These are phyloP conservation scores for Hemicentrotus pulcherrimus DNA, from an alignment of 35 echinoderm and acorn worm genomes.

Conservation along the genomic window DNA sequence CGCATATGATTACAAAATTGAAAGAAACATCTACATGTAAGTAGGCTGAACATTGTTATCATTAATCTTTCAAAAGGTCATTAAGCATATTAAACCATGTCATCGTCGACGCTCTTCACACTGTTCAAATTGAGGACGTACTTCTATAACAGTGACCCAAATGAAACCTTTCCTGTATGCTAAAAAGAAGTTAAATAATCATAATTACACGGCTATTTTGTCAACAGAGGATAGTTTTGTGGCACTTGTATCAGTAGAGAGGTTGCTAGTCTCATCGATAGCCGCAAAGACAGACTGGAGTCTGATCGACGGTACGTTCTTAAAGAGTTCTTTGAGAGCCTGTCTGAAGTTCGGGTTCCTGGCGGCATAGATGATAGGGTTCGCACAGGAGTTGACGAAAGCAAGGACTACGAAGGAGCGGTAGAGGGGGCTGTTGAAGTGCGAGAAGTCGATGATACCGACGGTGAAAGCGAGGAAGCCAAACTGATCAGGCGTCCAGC, in stretches of 20 bases:
- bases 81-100: too few species aligned
- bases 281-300: background rate
- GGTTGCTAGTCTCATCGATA: background rate
- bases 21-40: too few species aligned
- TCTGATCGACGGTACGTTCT: background rate
- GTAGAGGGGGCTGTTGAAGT: slow-evolving; percentile 68
- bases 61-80: too few species aligned
- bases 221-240: background rate
- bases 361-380: slow-evolving; percentile 89
- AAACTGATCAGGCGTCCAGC: slow-evolving; percentile 87
- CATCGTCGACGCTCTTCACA: too few species aligned
- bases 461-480: slow-evolving; percentile 77
- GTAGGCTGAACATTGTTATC: too few species aligned
- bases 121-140: too few species aligned
- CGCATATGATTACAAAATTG: too few species aligned
- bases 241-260: slow-evolving; percentile 3
- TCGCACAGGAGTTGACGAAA: slow-evolving; percentile 91
- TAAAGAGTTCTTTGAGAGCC: slow-evolving; percentile 60
- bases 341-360: slow-evolving; percentile 80
- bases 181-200: too few species aligned
- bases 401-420: slow-evolving; percentile 76
- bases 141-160: too few species aligned
- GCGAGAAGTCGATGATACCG: slow-evolving; percentile 53
- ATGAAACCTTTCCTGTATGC: too few species aligned
- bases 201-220: background rate